A percentile compares a stretch with the other conserved stretches of the same genome.
Evolutionary conservation across 2,113 vertebrate genomes (phyloP).

Genomic region (Bostrychus sinensis): DNA sequence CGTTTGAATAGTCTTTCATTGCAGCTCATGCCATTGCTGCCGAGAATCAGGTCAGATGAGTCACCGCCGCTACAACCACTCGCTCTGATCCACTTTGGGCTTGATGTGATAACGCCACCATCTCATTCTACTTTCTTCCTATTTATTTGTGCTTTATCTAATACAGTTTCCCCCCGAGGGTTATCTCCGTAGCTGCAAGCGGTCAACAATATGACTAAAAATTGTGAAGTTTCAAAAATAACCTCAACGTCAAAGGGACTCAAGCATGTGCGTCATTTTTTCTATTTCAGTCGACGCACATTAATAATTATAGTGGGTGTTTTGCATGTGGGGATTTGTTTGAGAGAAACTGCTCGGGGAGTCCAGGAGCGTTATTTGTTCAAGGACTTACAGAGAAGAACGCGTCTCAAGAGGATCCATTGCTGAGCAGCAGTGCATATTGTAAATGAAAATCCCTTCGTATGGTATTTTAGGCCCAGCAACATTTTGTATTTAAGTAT

Average conservation of each 20-base stretch:
- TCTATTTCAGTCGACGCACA: neutral
- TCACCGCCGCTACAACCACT: constrained; percentile 64
- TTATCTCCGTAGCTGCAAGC: neutral
- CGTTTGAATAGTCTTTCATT: constrained; percentile 12
- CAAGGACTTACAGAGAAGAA: constrained; percentile 1
- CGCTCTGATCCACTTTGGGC: constrained; percentile 59
- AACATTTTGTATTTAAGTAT: neutral
- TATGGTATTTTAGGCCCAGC: neutral
- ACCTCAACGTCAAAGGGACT: neutral
- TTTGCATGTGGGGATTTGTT: constrained; percentile 4
- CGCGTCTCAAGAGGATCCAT: neutral
- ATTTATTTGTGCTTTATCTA: constrained; percentile 24
- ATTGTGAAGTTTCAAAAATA: neutral
- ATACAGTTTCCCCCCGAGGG: neutral
- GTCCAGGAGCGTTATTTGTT: neutral
- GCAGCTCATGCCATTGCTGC: constrained; percentile 28
- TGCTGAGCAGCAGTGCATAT: neutral
- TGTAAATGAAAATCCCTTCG: neutral
- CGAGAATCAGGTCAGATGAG: constrained; percentile 74
- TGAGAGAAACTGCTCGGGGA: neutral
- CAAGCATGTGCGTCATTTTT: constrained; percentile 1
- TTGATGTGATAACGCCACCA: constrained; percentile 52
- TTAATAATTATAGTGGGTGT: constrained; percentile 9
- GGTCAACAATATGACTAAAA: neutral
- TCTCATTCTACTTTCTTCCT: constrained; percentile 48